Base-by-base conservation (phyloP, 2,797 vertebrate species). In the Coilia nasus region DNA sequence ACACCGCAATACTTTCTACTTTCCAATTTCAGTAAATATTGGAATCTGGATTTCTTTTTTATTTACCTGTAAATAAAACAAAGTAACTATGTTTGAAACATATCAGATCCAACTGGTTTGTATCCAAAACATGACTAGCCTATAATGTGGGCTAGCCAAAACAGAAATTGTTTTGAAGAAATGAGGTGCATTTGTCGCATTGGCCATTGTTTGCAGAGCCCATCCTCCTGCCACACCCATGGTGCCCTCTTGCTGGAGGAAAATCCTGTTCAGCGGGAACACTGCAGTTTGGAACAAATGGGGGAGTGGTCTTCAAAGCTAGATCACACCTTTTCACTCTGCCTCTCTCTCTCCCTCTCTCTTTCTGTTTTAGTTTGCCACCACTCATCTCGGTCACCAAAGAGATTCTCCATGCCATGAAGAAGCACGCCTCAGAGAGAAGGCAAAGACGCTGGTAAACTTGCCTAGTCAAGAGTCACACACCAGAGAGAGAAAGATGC, bases 221-320 rank as follows among this genome's bases (percentile, higher is more conserved):
- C 82, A 81, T 80, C 46, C 64, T 50, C 19, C 46, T 41, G 57
- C 62, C 44, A 59, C 25, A 67, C 85, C 82, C 80, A 57, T 64
- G 83, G 85, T 83, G 60, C 85, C 41, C 47, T 83, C 4, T 4
- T 54, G 82, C 62, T 44, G 12, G 87, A 54, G 62, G 35, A 80
- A 83, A 88, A 86, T 90, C 85, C 86, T 81, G 89, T 88, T 88
- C 80, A 85, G 28, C 82, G 81, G 87, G 86, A 84, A 91, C 44
- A 82, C 85, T 71, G 81, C 83, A 83, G 35, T 71, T 88, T 86
- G 83, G 80, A 81, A 78, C 19, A 54, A 81, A 87, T 91, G 90
- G 92, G 91, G 91, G 91, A 88, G 91, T 60, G n/a, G 84, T 90
- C 86, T 91, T 81, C 50, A 83, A 44, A 10, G 59, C 78, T 15